These are phyloP conservation scores for Nebria salina DNA, from an alignment of 2,888 invertebrate species.

Conservation along the genomic window DNA sequence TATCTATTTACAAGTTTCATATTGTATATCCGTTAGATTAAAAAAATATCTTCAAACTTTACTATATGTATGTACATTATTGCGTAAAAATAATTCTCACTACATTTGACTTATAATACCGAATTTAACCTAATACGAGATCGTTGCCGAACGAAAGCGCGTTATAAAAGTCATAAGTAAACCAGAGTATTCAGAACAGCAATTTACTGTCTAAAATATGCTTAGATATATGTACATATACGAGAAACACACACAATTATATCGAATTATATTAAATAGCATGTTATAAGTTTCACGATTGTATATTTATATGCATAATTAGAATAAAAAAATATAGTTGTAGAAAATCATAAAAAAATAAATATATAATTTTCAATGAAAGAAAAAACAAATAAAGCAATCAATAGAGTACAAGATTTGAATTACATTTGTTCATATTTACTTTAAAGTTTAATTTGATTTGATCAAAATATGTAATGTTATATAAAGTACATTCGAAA, in stretches of 20 bases:
- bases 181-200: neutral
- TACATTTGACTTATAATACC: neutral
- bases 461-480: neutral
- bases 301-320: neutral
- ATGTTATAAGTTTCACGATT: neutral
- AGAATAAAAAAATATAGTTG: neutral
- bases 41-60: neutral
- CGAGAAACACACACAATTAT: neutral
- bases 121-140: neutral
- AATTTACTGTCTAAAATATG: neutral
- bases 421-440: neutral
- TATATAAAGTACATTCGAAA: neutral
- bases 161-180: neutral
- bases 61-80: neutral
- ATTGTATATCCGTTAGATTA: neutral
- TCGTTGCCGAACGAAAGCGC: neutral
- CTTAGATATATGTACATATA: neutral
- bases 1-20: no score
- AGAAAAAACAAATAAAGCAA: neutral
- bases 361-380: neutral
- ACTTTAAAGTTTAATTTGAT: neutral
- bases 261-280: neutral
- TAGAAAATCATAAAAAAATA: neutral
- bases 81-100: neutral
- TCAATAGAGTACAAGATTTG: neutral